Conservation (phyloP, 64 coral and sea anemone species). For the Stichodactyla mertensii region DNA sequence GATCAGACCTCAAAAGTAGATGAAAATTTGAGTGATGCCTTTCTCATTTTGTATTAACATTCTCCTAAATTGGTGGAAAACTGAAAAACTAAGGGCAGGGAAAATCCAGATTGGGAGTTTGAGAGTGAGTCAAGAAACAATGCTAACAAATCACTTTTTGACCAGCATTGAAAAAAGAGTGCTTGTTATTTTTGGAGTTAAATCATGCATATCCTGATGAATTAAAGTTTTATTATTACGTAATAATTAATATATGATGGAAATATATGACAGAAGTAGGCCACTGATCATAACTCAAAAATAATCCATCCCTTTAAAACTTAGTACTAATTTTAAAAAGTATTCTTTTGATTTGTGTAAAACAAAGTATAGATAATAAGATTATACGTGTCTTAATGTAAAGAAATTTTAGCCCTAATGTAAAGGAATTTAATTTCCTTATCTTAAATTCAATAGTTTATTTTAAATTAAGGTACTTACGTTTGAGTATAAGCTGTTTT, state of each 20-base stretch:
- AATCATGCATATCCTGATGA: not conserved
- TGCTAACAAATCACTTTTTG: too few species aligned
- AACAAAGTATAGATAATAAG: not conserved
- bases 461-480: conserved; percentile 36
- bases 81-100: too few species aligned
- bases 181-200: not conserved
- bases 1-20: too few species aligned
- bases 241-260: not conserved
- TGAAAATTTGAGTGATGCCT: too few species aligned
- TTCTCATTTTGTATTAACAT: too few species aligned
- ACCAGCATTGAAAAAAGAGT: not conserved
- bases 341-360: not conserved
- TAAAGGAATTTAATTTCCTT: not conserved
- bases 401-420: not conserved
- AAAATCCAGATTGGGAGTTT: too few species aligned
- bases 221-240: not conserved
- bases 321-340: too few species aligned
- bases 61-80: too few species aligned
- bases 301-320: too few species aligned
- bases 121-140: too few species aligned
- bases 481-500: conserved; percentile 88
- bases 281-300: not conserved
- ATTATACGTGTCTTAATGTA: not conserved
- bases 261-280: not conserved
- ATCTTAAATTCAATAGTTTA: not conserved